phyloP scores from a whole-genome alignment of 30 jellyfish, hydroid and myxozoan genomes.

The Hydractinia symbiolongicarpus region DNA sequence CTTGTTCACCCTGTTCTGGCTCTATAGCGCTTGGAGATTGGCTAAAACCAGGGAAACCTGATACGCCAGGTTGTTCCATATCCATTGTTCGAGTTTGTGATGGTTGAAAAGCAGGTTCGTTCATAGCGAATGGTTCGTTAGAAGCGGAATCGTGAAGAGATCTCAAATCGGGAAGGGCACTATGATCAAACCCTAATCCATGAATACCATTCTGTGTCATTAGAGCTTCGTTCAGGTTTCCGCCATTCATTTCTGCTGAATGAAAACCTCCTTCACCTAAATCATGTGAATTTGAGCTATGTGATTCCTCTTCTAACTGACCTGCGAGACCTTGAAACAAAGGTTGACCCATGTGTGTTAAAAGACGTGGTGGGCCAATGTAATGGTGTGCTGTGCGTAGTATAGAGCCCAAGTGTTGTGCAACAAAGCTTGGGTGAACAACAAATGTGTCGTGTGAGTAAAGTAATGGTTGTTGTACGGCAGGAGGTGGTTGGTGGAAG shows the following conservation, averaged over 20 bases:
- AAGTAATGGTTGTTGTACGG: conserved; percentile 80
- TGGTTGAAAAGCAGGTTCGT: neutral
- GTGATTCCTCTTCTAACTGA: conserved; percentile 40
- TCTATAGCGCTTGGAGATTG: neutral
- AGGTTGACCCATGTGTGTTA: conserved; percentile 85
- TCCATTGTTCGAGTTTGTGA: neutral
- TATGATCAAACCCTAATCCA: conserved; percentile 19
- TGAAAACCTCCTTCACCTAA: conserved; percentile 54
- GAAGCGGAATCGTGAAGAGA: neutral
- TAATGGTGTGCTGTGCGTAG: conserved; percentile 88
- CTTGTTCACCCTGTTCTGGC: neutral
- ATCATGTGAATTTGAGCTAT: conserved; percentile 40
- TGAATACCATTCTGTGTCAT: conserved; percentile 39
- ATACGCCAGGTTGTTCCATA: neutral
- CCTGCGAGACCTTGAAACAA: conserved; percentile 41
- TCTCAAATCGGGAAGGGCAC: neutral
- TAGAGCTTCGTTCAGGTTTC: conserved; percentile 35
- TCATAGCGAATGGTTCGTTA: neutral
- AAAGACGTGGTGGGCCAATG: conserved; percentile 86
- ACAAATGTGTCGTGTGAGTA: conserved; percentile 81
- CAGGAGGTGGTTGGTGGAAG: conserved; percentile 90
- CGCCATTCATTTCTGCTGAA: conserved; percentile 28
- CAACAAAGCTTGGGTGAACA: conserved; percentile 93
- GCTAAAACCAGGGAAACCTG: conserved; percentile 1
- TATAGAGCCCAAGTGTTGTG: conserved; percentile 93